These are phyloP conservation scores for Corythucha ciliata DNA, from an alignment of 2,888 invertebrate genomes.

Conservation along the genomic window DNA sequence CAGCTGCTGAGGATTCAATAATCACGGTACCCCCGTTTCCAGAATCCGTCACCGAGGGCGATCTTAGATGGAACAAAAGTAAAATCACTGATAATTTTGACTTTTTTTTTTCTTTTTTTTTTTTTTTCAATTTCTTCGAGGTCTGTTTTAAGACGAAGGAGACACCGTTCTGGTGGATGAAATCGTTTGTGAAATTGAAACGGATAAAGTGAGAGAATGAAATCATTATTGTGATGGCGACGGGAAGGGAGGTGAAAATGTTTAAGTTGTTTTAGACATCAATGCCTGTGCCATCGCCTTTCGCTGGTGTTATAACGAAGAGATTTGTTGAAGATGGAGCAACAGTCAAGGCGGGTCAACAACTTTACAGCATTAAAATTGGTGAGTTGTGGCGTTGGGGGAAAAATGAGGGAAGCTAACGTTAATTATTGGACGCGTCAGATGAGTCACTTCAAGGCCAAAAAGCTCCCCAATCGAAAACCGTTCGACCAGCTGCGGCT, in stretches of 20 bases:
- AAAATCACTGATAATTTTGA: no score
- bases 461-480: background rate
- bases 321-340: slow-evolving; percentile 81
- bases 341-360: slow-evolving; percentile 80
- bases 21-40: slow-evolving; percentile 87
- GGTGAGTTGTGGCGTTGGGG: slow-evolving; percentile 37
- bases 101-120: no score
- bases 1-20: slow-evolving; percentile 49
- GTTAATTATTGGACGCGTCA: no score
- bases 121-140: no score
- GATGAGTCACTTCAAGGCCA: no score
- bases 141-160: no score
- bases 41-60: slow-evolving; percentile 93
- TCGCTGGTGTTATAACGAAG: slow-evolving; percentile 79
- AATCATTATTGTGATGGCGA: slow-evolving; percentile 74
- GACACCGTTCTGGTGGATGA: slow-evolving; percentile 88
- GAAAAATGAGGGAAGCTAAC: no score
- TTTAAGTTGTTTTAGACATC: no score
- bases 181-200: slow-evolving; percentile 92
- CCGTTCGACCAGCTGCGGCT: slow-evolving; percentile 38
- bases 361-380: slow-evolving; percentile 61
- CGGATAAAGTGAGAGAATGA: slow-evolving; percentile 92
- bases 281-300: slow-evolving; percentile 68
- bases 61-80: slow-evolving; percentile 73
- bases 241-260: no score